phyloP scores from a whole-genome alignment of 1,140 invertebrate species.

The Dendroctonus ponderosae region DNA sequence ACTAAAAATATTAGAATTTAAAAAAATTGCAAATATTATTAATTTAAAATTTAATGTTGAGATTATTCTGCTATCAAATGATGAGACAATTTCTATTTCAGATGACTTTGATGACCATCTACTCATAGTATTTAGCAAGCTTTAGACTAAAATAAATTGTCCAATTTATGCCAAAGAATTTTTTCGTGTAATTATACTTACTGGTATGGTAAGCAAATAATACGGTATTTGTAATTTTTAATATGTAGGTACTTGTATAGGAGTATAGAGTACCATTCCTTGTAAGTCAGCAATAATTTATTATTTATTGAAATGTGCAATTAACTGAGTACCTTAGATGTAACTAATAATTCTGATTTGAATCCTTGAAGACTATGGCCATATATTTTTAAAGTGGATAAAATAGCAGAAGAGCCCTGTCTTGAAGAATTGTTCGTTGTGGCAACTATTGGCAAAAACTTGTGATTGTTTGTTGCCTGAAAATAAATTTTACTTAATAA shows the following conservation, averaged over 20 bases:
- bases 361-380: neutral
- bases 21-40: too few relatives aligned
- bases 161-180: slow-evolving; percentile 27
- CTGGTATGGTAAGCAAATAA: too few relatives aligned
- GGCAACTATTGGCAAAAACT: too few relatives aligned
- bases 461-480: too few relatives aligned
- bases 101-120: slow-evolving; percentile 73
- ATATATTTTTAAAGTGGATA: neutral
- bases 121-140: slow-evolving; percentile 52
- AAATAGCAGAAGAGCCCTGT: too few relatives aligned
- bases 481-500: too few relatives aligned
- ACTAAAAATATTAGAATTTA: too few relatives aligned
- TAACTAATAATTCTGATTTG: neutral
- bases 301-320: slow-evolving; percentile 17
- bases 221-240: too few relatives aligned
- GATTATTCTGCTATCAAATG: slow-evolving; percentile 4
- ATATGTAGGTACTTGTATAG: too few relatives aligned
- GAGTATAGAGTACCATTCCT: neutral
- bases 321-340: slow-evolving; percentile 20
- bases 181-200: neutral
- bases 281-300: slow-evolving; percentile 8
- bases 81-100: slow-evolving; percentile 48
- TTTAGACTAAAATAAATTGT: too few relatives aligned
- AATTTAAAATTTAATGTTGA: too few relatives aligned
- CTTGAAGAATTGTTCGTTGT: too few relatives aligned